Conservation (phyloP, 2,113 vertebrate species). For the Carassius auratus region DNA sequence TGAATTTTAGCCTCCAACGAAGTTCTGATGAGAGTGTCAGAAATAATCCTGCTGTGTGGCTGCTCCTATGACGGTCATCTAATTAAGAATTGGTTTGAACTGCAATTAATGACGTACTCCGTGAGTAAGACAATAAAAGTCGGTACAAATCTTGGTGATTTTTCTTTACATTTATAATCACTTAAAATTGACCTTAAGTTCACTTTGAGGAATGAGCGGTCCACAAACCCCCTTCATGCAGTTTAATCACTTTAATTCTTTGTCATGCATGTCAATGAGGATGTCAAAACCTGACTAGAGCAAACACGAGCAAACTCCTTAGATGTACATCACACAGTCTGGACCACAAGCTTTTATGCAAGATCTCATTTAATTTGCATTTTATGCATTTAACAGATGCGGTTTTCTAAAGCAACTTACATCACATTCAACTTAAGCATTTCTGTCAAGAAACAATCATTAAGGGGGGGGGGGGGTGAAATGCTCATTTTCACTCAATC, state of each 20-base stretch:
- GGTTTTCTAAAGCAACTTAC: background rate
- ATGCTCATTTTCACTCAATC: no score
- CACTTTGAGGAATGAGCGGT: background rate
- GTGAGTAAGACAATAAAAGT: background rate
- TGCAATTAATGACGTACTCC: background rate
- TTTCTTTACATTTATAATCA: background rate
- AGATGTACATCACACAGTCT: background rate
- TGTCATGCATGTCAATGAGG: background rate
- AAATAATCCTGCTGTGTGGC: slow-evolving; percentile 16
- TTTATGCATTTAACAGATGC: no score
- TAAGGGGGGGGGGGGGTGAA: no score
- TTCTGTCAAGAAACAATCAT: background rate
- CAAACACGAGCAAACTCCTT: background rate
- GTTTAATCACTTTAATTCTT: background rate
- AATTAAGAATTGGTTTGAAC: background rate
- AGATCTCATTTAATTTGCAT: no score
- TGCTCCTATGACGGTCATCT: background rate
- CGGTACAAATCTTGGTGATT: background rate
- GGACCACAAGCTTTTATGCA: no score
- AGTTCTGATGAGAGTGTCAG: slow-evolving; percentile 21
- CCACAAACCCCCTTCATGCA: background rate
- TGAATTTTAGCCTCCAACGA: slow-evolving; percentile 19
- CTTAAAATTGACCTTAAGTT: background rate
- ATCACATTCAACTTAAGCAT: background rate
- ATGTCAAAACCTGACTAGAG: background rate